Conservation (phyloP, 2,113 vertebrate species). For the Pelobates fuscus region DNA sequence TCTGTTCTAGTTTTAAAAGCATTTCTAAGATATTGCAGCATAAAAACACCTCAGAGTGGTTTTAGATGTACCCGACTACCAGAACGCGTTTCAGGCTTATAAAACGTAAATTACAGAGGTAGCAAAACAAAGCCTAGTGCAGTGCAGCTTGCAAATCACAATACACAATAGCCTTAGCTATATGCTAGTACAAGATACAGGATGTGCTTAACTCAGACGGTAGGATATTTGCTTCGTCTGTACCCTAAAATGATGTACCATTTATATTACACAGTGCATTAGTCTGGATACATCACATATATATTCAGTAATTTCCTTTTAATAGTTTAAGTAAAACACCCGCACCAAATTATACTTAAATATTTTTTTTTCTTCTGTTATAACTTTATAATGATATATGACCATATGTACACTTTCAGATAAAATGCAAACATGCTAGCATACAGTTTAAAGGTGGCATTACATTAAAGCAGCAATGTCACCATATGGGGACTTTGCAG, state of each 20-base stretch:
- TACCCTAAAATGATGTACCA: background rate
- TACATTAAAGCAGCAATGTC: no score
- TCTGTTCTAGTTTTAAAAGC: slow-evolving; percentile 6
- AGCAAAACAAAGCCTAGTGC: background rate
- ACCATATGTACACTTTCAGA: no score
- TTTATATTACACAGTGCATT: background rate
- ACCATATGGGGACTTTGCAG: no score
- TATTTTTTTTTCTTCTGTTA: no score
- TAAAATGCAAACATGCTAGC: no score
- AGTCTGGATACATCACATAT: background rate
- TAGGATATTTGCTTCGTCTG: background rate
- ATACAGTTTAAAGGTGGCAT: no score
- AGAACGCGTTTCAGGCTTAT: slow-evolving; percentile 21
- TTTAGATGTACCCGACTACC: slow-evolving; percentile 24
- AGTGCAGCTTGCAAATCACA: background rate
- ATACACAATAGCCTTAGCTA: background rate
- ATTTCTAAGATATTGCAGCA: slow-evolving; percentile 33
- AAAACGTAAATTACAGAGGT: background rate
- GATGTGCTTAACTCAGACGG: background rate
- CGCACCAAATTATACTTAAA: no score
- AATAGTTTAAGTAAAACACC: background rate
- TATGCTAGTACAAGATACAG: background rate
- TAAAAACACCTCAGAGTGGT: rapidly evolving
- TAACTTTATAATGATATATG: no score
- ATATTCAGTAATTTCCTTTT: background rate